phyloP scores from a whole-genome alignment of 1,140 invertebrate genomes.

The Daktulosphaira vitifoliae region DNA sequence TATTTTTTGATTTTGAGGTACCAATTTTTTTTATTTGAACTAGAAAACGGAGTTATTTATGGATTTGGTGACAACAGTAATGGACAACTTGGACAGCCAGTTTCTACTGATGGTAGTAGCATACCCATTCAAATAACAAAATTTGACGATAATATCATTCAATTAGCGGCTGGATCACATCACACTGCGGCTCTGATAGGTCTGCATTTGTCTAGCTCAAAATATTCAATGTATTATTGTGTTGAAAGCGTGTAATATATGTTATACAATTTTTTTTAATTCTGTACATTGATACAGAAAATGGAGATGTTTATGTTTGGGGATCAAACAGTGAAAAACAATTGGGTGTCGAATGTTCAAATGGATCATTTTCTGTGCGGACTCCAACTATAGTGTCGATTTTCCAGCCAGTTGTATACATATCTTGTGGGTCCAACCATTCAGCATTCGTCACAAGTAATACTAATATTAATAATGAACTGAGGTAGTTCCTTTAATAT shows the following conservation, averaged over 20 bases:
- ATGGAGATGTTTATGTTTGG: constrained; percentile 55
- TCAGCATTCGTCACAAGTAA: constrained; percentile 16
- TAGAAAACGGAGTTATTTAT: constrained; percentile 53
- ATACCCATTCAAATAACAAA: constrained; percentile 24
- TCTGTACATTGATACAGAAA: constrained; percentile 1
- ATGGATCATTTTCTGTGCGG: constrained; percentile 2
- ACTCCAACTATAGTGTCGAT: constrained; percentile 4
- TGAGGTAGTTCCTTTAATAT: background rate
- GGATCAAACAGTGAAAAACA: constrained; percentile 60
- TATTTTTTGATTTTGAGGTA: too few relatives aligned
- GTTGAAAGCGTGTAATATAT: too few relatives aligned
- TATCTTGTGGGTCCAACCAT: background rate
- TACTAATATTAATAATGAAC: background rate
- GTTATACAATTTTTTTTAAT: background rate
- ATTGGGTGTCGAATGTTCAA: constrained; percentile 50
- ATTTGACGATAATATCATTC: constrained; percentile 40
- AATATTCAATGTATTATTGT: too few relatives aligned
- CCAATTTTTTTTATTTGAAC: background rate
- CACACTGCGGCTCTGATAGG: constrained; percentile 49
- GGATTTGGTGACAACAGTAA: constrained; percentile 58
- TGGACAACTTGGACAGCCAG: constrained; percentile 54
- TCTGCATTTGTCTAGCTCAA: too few relatives aligned
- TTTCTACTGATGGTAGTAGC: background rate
- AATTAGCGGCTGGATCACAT: constrained; percentile 51
- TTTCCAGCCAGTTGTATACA: background rate